Evolutionary conservation across 2,797 vertebrate species (phyloP), one percentile per base, ranked within the genome.

Genomic region (Gastrophryne carolinensis): DNA sequence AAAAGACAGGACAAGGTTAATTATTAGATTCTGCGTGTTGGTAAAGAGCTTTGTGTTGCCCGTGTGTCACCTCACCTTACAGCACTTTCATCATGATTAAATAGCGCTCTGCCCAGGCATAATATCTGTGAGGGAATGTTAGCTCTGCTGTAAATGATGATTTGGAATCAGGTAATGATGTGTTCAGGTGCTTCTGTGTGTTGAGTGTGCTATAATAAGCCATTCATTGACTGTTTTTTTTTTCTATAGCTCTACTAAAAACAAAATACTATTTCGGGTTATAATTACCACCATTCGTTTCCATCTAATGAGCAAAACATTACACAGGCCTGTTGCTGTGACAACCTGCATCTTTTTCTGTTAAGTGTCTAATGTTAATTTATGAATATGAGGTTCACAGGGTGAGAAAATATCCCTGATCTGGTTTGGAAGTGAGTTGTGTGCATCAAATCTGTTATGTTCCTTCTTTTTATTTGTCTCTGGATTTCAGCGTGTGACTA

Each of bases 231-330:
- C 63, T 70, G 24, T 70, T 70, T 24, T 34, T 70, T 70, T 24
- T 34, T 24, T 17, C n/a, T 35, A 23, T 5, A 49, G n/a, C 19
- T 26, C 24, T 64, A 29, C 41, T 58, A 30, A 15, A 77, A 64
- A 23, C 60, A 82, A 84, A 84, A 85, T 83, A 79, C 79, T 75
- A 81, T 85, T 39, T 60, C 84, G 83, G 77, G 78, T 84, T 83
- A 84, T 89, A 87, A 90, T 91, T 89, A 81, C 79, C n/a, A 44
- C 47, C 58, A 73, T 83, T 88, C 81, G 79, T 86, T 87, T 89
- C 80, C 81, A 69, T 82, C 79, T 80, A 84, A 82, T 79, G 82
- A 83, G 78, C n/a, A 58, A 27, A 29, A 81, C 78, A 83, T 39
- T 72, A 84, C 75, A 83, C 83, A 79, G 75, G 52, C 67, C 56